Base-by-base conservation (phyloP, 2,113 vertebrate genomes). In the Thymallus thymallus region DNA sequence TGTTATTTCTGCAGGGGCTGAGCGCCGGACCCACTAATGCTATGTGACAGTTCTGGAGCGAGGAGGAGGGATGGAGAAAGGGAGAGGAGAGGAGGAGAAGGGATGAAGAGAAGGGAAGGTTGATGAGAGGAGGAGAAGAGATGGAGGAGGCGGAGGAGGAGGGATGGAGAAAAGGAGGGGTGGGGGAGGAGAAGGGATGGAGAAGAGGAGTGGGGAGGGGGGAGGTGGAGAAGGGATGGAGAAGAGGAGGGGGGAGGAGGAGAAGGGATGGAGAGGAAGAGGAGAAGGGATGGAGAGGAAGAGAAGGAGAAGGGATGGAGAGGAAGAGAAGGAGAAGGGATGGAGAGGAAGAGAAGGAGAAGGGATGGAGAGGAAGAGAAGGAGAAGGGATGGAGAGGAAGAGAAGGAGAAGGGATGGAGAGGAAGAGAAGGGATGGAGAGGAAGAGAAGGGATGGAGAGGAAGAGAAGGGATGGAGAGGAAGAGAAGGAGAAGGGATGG, bases 41-140 rank as follows among this genome's bases (percentile, higher is more conserved):
- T 48, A 72, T 62, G 58, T 72, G 70, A 72, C 70, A 72, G 70
- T 62, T 62, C 30, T 72, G 30, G 70, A 72, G 58, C 70, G 35
- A 72, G 45, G 7, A 41, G 35, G 70, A 46, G 60, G 58, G 58
- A 18, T 26, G 48, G 51, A 26, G 23, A 70, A 22, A 23, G 16
- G n/a, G 35, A 48, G 18, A 23, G 32, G 3, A 18, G 35, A 23
- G 35, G 32, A 46, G 20, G 68, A 18, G 32, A 2, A 29, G 68
- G 14, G n/a, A n/a, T n/a, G n/a, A 23, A 14, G 68, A 55, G 12
- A n/a, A 22, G 69, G 22, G 14, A n/a, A 60, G 48, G 41, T 22
- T 58, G 63, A 75, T n/a, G 23, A 45, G 24, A 22, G 23, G 56
- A 56, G 20, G 13, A 65, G 63, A 1, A 32, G 29, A 32, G 63